Evolutionary conservation across 1,140 invertebrate species (phyloP), one percentile per base, ranked within the genome.

Genomic region (Megathymus violae): DNA sequence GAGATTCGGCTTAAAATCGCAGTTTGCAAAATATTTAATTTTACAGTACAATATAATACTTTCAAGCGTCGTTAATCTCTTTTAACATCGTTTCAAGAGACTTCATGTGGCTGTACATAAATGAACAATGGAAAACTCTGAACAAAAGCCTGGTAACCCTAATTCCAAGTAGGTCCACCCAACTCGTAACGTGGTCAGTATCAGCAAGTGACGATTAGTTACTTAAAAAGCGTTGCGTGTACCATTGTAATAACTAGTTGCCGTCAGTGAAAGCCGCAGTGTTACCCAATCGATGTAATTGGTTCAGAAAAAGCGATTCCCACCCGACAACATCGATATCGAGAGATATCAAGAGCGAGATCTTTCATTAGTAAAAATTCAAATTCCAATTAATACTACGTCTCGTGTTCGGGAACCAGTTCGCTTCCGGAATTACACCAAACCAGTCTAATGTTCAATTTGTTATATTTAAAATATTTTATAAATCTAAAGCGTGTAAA

Each of bases 361-460:
- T 83, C 69, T 81, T 78, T 80, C 72, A 80, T 83, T 80, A 76
- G 74, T 77, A 73, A 81, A 83, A 87, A 79, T 80, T 78, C 73
- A 80, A 79, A 78, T 77, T 78, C 64, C 74, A 83, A 87, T 89
- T 81, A 86, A 82, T 82, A 78, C 69, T 76, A 67, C 67, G n/a
- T 84, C 71, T 80, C 69, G 52, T 63, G n/a, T 67, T 62, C 44
- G 67, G 69, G 58, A 85, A 87, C 87, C 78, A 72, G 87, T 88
- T 78, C 63, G 80, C 87, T 88, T 89, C 87, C 87, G 87, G 85
- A 82, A 74, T 89, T 89, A 89, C 87, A 71, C 80, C 47, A 61
- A 78, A 82, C 85, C 76, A 69, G 83, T 85, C 58, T 51, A 62
- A 61, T 70, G 67, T 62, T 68, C 66, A 80, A 85, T 78, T 79